These are phyloP conservation scores for Podarcis siculus DNA, from an alignment of 2,797 vertebrate species.

Conservation along the genomic window DNA sequence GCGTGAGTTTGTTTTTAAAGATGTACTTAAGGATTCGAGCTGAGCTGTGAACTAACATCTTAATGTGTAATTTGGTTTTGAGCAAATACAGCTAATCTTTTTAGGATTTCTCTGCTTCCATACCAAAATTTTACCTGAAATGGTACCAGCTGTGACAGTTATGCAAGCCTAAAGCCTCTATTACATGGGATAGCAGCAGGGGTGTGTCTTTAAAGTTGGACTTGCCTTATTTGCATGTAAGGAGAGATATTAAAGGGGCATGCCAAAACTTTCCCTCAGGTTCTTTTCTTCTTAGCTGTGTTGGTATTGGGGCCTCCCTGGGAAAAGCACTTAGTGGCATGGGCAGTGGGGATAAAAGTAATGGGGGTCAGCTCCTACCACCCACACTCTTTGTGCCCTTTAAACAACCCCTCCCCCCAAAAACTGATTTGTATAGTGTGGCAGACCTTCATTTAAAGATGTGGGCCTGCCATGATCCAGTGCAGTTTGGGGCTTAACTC, in stretches of 20 bases:
- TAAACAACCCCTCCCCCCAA: background rate
- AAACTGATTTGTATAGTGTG: background rate
- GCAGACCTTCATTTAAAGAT: background rate
- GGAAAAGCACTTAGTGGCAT: background rate
- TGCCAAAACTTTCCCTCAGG: background rate
- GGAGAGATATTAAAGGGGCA: background rate
- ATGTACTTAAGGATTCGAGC: background rate
- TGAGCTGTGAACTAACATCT: background rate
- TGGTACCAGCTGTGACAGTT: background rate
- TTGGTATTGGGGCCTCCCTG: background rate
- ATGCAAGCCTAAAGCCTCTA: background rate
- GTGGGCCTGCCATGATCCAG: background rate
- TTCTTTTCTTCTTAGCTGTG: background rate
- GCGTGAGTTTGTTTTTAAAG: constrained; percentile 74
- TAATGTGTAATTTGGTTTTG: background rate
- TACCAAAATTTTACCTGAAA: background rate
- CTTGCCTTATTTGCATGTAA: background rate
- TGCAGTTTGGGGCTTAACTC: background rate
- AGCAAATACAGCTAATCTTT: background rate
- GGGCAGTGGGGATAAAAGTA: background rate
- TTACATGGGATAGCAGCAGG: background rate
- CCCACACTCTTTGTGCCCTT: no score
- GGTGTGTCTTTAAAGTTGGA: background rate
- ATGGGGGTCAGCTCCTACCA: background rate
- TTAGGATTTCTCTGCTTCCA: background rate